Conservation (phyloP, 1,140 invertebrate genomes). For the Bathynomus jamesi region DNA sequence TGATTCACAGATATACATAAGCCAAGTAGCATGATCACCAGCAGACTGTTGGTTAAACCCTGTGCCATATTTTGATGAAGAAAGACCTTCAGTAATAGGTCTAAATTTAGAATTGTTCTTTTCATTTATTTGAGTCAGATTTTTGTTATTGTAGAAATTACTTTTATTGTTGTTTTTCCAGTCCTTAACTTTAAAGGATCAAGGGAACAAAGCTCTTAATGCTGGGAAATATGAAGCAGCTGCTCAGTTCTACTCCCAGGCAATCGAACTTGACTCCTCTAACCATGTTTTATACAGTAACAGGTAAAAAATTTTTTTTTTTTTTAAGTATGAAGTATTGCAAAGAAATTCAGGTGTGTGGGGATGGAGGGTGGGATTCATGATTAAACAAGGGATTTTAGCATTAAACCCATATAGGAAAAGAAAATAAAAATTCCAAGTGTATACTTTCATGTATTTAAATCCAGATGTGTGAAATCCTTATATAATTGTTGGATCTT, state of each 20-base stretch:
- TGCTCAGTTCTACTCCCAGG: constrained; percentile 65
- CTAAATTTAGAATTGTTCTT: too few relatives aligned
- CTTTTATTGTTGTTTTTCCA: constrained; percentile 43
- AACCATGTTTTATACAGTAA: constrained; percentile 88
- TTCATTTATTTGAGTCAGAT: too few relatives aligned
- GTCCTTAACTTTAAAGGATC: constrained; percentile 70
- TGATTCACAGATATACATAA: too few relatives aligned
- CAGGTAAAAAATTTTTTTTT: constrained; percentile 46
- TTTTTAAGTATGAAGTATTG: not conserved
- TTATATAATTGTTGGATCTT: too few relatives aligned
- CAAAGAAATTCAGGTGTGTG: too few relatives aligned
- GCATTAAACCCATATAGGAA: not conserved
- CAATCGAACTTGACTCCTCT: constrained; percentile 62
- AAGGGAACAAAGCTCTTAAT: constrained; percentile 71
- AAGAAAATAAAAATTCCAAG: not conserved
- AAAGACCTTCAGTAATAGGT: too few relatives aligned
- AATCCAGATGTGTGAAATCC: too few relatives aligned
- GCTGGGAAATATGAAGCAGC: constrained; percentile 66
- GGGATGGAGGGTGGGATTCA: not conserved
- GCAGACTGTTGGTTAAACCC: too few relatives aligned
- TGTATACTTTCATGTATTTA: not conserved
- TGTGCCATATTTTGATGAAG: too few relatives aligned
- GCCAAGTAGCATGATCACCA: too few relatives aligned
- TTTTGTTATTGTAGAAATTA: too few relatives aligned
- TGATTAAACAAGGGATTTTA: not conserved